A percentile compares a stretch with the other conserved stretches of the same genome.
Evolutionary conservation across 2,113 vertebrate species (phyloP).

Genomic region (Sylvia atricapilla): DNA sequence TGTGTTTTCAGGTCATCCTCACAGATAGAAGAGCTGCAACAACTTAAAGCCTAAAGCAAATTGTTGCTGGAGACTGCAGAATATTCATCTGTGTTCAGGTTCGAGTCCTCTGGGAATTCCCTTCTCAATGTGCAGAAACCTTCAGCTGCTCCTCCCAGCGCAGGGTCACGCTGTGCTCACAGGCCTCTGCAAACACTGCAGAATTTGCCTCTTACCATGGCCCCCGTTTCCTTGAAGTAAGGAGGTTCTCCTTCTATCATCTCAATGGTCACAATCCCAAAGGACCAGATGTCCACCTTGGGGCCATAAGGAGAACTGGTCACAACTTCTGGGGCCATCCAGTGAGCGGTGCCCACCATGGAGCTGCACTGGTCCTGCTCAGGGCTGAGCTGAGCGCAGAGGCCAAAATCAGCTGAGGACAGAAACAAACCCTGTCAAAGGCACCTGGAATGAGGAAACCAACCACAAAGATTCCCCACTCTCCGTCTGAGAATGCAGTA

Average conservation of each 20-base stretch:
- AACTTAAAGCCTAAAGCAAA: neutral
- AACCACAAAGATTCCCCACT: neutral
- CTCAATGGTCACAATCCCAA: neutral
- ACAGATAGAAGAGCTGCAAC: too few relatives aligned
- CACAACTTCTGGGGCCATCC: conserved; percentile 97
- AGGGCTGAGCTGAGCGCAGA: conserved; percentile 94
- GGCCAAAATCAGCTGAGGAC: conserved; percentile 91
- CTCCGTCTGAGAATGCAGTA: neutral
- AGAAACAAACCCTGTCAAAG: conserved; percentile 7
- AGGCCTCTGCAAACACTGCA: neutral
- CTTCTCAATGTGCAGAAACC: neutral
- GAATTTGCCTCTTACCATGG: neutral
- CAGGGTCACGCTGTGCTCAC: neutral
- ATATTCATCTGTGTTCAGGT: neutral
- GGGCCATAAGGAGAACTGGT: conserved; percentile 70
- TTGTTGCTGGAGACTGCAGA: neutral
- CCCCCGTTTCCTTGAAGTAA: neutral
- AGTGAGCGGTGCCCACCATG: conserved; percentile 95
- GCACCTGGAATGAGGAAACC: neutral
- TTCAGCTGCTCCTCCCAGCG: neutral
- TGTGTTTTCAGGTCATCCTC: neutral
- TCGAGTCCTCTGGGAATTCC: neutral
- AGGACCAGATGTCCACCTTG: neutral
- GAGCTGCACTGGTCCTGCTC: conserved; percentile 95
- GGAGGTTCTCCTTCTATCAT: neutral